These are phyloP conservation scores for Hyperoodon ampullatus DNA, from an alignment of 2,113 vertebrate genomes.

Conservation along the genomic window DNA sequence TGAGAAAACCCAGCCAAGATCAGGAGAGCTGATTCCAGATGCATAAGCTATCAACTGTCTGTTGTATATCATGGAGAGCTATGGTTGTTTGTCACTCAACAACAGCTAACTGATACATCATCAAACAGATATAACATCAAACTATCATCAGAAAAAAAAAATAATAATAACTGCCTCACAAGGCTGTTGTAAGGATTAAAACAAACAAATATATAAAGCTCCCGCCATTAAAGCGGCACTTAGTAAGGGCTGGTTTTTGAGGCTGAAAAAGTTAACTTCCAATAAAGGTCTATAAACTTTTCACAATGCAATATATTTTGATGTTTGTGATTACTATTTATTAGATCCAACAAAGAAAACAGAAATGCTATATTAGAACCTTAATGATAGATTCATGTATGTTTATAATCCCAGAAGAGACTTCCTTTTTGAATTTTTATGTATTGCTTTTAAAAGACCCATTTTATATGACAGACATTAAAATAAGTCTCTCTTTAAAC, in stretches of 20 bases:
- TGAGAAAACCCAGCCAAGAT: not conserved
- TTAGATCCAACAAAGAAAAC: not conserved
- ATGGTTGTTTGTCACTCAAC: not conserved
- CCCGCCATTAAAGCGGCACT: not conserved
- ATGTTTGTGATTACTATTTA: not conserved
- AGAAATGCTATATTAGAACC: not conserved
- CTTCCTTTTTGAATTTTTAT: conserved; percentile 24
- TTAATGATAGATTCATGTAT: not conserved
- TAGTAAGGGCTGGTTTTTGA: not conserved
- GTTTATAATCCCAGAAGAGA: not conserved
- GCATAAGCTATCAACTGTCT: not conserved
- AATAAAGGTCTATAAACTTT: not conserved
- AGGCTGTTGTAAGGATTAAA: not conserved
- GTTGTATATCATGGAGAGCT: not conserved
- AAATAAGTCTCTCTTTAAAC: conserved; percentile 57
- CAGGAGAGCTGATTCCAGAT: not conserved
- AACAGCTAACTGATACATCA: not conserved
- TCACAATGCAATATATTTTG: not conserved
- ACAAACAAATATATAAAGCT: not conserved
- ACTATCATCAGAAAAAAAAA: not conserved
- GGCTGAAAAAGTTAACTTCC: not conserved
- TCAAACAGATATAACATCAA: not conserved
- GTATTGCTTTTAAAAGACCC: not conserved
- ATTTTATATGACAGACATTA: conserved; percentile 51
- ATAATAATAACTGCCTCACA: not conserved